These are phyloP conservation scores for Cepaea hortensis DNA, from an alignment of 2,888 invertebrate species.

Conservation along the genomic window DNA sequence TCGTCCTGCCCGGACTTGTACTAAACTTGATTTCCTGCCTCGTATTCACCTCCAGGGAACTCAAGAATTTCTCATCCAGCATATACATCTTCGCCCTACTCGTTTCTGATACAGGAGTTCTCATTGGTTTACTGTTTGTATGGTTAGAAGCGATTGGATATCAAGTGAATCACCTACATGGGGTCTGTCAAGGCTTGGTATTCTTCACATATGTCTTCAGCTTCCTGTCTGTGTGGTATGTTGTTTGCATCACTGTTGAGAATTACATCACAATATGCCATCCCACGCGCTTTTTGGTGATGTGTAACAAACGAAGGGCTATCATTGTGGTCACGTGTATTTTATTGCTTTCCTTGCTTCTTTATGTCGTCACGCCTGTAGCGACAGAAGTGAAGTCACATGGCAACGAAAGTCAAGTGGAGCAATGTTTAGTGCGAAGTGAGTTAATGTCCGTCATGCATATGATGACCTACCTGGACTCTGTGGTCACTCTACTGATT, in stretches of 20 bases:
- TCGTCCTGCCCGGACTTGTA: conserved; percentile 51
- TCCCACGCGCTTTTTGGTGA: conserved; percentile 49
- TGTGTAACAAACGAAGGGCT: conserved; percentile 56
- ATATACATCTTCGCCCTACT: conserved; percentile 54
- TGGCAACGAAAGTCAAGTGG: not conserved
- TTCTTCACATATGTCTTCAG: conserved; percentile 55
- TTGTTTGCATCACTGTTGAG: conserved; percentile 59
- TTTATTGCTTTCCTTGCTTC: conserved; percentile 36
- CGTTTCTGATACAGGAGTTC: conserved; percentile 52
- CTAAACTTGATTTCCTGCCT: conserved; percentile 52
- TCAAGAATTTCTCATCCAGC: conserved; percentile 50
- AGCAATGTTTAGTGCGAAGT: not conserved
- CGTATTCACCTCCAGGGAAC: conserved; percentile 50
- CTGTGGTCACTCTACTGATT: conserved; percentile 52
- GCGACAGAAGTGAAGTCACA: conserved; percentile 31
- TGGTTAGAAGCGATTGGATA: conserved; percentile 56
- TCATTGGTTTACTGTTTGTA: conserved; percentile 49
- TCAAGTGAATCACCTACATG: conserved; percentile 52
- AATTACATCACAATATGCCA: conserved; percentile 59
- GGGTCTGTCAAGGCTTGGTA: conserved; percentile 44
- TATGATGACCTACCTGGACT: conserved; percentile 52
- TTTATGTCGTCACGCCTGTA: conserved; percentile 48
- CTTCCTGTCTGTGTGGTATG: conserved; percentile 58
- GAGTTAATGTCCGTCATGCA: conserved; percentile 1
- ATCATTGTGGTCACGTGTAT: conserved; percentile 46